phyloP scores from a whole-genome alignment of 2,113 vertebrate genomes.

The Anguilla japonica region DNA sequence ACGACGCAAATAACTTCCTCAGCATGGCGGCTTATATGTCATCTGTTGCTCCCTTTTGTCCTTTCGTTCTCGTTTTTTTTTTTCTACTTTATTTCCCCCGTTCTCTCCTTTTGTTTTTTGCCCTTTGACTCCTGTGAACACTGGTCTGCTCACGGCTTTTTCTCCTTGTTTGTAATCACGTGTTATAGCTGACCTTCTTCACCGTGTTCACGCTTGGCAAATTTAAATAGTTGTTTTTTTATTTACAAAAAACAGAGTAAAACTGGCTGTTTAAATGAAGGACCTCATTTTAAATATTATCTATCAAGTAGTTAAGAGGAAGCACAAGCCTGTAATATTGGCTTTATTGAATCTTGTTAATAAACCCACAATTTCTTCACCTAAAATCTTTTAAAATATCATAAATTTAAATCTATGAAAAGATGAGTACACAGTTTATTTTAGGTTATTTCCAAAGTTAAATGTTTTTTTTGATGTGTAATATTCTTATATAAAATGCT shows the following conservation, averaged over 20 bases:
- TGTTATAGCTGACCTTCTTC: conserved; percentile 62
- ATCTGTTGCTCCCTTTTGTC: conserved; percentile 77
- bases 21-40: conserved; percentile 87
- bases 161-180: conserved; percentile 60
- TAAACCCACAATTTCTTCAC: not conserved
- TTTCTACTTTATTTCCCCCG: conserved; percentile 48
- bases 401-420: not conserved
- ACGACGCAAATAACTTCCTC: conserved; percentile 88
- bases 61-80: conserved; percentile 29
- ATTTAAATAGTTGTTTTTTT: conserved; percentile 48
- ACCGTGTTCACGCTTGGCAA: conserved; percentile 59
- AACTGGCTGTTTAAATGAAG: conserved; percentile 80
- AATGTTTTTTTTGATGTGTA: not conserved
- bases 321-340: not conserved
- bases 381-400: not conserved
- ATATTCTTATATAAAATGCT: not conserved
- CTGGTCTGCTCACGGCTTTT: conserved; percentile 59
- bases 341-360: not conserved
- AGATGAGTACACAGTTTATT: not conserved
- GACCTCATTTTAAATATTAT: conserved; percentile 33
- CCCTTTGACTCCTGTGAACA: conserved; percentile 55
- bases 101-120: conserved; percentile 37
- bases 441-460: not conserved
- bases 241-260: conserved; percentile 65
- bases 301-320: not conserved